These are phyloP conservation scores for Gasterosteus nipponicus DNA, from an alignment of 2,113 vertebrate species.

Conservation along the genomic window DNA sequence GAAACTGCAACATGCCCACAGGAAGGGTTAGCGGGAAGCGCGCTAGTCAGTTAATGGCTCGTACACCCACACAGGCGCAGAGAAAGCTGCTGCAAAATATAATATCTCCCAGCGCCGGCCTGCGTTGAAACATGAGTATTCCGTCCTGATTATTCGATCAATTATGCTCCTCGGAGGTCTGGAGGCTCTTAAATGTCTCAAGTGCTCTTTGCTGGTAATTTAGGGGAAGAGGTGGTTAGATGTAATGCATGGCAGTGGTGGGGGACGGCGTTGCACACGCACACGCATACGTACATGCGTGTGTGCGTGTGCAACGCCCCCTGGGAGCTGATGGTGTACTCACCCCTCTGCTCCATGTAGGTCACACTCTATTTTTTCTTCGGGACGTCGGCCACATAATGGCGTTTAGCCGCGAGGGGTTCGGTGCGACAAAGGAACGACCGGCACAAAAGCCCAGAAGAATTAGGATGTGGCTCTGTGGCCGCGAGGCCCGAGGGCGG, in stretches of 20 bases:
- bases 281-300: too few species aligned
- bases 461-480: neutral
- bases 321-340: constrained; percentile 14
- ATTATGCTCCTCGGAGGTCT: constrained; percentile 16
- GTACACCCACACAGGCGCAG: neutral
- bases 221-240: neutral
- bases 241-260: neutral
- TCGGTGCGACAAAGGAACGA: constrained; percentile 1
- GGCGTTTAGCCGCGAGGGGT: constrained; percentile 31
- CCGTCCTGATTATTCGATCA: constrained; percentile 42
- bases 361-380: constrained; percentile 40
- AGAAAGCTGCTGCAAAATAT: neutral
- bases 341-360: constrained; percentile 32
- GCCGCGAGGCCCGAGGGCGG: neutral
- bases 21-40: neutral
- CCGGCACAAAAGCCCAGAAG: constrained; percentile 23
- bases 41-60: neutral
- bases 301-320: neutral
- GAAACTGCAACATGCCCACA: neutral
- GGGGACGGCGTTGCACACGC: neutral
- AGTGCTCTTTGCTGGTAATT: constrained; percentile 37
- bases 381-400: constrained; percentile 20
- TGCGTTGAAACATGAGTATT: constrained; percentile 13
- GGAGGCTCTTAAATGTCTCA: constrained; percentile 33
- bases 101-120: neutral